phyloP scores from a whole-genome alignment of 2,888 invertebrate species.

The Ernsta delagoae region DNA sequence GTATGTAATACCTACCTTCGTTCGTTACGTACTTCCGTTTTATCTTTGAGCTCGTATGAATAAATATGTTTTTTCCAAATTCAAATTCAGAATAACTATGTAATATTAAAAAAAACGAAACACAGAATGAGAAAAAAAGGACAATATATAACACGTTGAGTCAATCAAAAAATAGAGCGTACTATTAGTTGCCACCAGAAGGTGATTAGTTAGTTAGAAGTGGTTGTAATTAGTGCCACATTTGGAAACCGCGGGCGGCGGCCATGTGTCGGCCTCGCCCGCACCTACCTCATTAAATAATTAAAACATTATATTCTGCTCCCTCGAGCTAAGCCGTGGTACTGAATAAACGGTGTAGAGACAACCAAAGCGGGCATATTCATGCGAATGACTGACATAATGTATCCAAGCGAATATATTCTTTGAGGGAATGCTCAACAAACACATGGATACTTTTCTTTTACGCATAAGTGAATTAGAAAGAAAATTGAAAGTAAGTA shows the following conservation, averaged over 20 bases:
- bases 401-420: no score
- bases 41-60: neutral
- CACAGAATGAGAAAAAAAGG: neutral
- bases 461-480: no score
- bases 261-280: conserved; percentile 51
- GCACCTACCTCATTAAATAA: conserved; percentile 56
- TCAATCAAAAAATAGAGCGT: conserved; percentile 38
- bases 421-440: no score
- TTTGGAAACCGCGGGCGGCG: conserved; percentile 57
- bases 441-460: no score
- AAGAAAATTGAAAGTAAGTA: no score
- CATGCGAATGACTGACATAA: no score
- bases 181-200: conserved; percentile 63
- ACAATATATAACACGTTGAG: no score
- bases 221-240: conserved; percentile 73
- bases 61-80: neutral
- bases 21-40: neutral
- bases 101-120: no score
- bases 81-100: no score
- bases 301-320: conserved; percentile 55
- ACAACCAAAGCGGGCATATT: neutral
- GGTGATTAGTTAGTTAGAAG: conserved; percentile 70
- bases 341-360: conserved; percentile 31
- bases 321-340: conserved; percentile 13
- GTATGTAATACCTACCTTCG: no score